phyloP scores from a whole-genome alignment of 2,888 invertebrate genomes.

The Dynastes grantii region DNA sequence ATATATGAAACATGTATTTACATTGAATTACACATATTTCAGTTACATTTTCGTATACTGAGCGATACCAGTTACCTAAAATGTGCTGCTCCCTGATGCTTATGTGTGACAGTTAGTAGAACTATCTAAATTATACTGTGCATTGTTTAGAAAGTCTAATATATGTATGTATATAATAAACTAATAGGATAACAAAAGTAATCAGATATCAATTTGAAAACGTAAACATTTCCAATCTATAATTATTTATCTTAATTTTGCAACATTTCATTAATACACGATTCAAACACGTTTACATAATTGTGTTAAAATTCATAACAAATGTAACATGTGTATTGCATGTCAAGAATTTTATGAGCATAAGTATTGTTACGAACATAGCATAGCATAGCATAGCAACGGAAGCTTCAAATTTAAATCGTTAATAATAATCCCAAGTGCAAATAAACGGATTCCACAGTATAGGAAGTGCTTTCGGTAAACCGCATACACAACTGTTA shows the following conservation, averaged over 20 bases:
- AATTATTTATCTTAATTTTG: background rate
- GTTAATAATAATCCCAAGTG: background rate
- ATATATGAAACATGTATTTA: too few relatives aligned
- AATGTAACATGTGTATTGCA: background rate
- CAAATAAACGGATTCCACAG: constrained; percentile 9
- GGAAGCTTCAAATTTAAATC: constrained; percentile 6
- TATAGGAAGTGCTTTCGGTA: background rate
- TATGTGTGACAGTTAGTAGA: too few relatives aligned
- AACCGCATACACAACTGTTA: background rate
- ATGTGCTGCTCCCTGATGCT: too few relatives aligned
- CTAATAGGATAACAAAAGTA: too few relatives aligned
- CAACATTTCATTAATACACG: background rate
- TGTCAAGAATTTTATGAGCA: constrained; percentile 17
- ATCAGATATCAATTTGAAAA: background rate
- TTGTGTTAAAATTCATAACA: constrained; percentile 1
- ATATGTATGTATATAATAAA: too few relatives aligned
- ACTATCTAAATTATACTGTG: too few relatives aligned
- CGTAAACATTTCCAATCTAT: constrained; percentile 3
- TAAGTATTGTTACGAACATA: background rate
- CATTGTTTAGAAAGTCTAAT: too few relatives aligned
- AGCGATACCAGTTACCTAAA: too few relatives aligned
- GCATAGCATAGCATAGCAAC: background rate
- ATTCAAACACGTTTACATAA: constrained; percentile 11
- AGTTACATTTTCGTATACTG: too few relatives aligned
- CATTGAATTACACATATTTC: too few relatives aligned